Evolutionary conservation across 2,797 vertebrate species (phyloP), one percentile per base, ranked within the genome.

Genomic region (Hapalemur alaotrensis): DNA sequence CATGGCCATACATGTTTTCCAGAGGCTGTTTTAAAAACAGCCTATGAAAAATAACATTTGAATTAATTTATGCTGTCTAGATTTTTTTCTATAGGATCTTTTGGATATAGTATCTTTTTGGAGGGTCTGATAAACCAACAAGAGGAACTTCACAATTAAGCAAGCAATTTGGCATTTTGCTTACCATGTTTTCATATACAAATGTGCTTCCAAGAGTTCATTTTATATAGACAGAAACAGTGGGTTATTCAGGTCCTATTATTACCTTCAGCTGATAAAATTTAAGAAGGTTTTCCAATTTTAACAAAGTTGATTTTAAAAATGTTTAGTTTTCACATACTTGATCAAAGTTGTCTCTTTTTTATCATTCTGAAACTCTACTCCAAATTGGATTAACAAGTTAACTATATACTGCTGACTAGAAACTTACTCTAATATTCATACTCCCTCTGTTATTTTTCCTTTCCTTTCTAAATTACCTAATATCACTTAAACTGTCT

Each of bases 1-100:
- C 30, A 85, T 72, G 15, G 67, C 17, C 79, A 43, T 20, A 91
- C 30, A 63, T 35, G 59, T 46, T 91, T 90, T 70, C 80, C 54
- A 94, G 2, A 43, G 67, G 30, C 14, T 75, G 38, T 78, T 96
- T 95, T 73, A 46, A 94, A 92, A 86, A 38, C 0, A 81, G 32
- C 30, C 70, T 57, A 50, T 70, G 70, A 93, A 93, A 85, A 85
- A 83, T 63, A 93, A 91, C 89, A 76, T 54, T 28, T 25, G 69
- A 63, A 54, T 30, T 87, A 59, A 50, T 72, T 76, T 41, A 72
- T 52, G 75, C 25, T 38, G 2, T 28, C 48, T 28, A 88, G 73
- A 57, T 28, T 38, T 85, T 83, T 82, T 46, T 30, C 80, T 41
- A 22, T 32, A 11, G 6, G 32, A 50, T 25, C 52, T 54, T 81